Evolutionary conservation across 1,140 invertebrate genomes (phyloP).

Genomic region (Microplitis demolitor): DNA sequence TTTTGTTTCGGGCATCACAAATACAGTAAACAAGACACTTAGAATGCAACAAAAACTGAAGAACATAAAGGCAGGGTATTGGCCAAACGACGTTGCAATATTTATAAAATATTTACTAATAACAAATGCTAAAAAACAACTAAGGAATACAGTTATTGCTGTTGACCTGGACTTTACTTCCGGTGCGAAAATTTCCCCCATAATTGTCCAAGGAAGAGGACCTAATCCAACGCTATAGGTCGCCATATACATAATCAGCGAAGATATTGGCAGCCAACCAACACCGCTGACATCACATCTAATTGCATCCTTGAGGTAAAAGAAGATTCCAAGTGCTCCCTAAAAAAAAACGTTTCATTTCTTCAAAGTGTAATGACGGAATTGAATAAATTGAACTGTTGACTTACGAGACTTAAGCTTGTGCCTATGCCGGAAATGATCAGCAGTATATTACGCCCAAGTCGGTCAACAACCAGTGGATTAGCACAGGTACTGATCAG

Average conservation of each 20-base stretch:
- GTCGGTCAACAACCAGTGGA: conserved; percentile 74
- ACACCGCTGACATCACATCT: conserved; percentile 59
- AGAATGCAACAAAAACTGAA: conserved; percentile 73
- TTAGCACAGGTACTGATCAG: conserved; percentile 71
- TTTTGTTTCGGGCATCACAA: conserved; percentile 80
- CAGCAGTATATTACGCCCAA: conserved; percentile 75
- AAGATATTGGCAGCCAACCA: conserved; percentile 69
- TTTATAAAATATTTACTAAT: conserved; percentile 77
- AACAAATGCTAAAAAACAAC: conserved; percentile 81
- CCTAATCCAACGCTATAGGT: conserved; percentile 78
- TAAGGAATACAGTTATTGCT: conserved; percentile 74
- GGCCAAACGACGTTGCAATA: conserved; percentile 66
- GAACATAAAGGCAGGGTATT: conserved; percentile 76
- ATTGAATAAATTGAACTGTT: too few relatives aligned
- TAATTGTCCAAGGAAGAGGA: conserved; percentile 83
- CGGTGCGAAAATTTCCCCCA: conserved; percentile 82
- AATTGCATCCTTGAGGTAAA: conserved; percentile 59
- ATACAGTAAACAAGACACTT: conserved; percentile 64
- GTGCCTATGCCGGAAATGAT: conserved; percentile 73
- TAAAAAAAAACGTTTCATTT: conserved; percentile 42
- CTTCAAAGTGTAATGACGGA: not conserved
- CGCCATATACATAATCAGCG: conserved; percentile 70
- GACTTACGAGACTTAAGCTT: conserved; percentile 56
- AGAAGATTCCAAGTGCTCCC: conserved; percentile 68
- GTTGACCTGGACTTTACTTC: conserved; percentile 78